A percentile compares a stretch with the other conserved stretches of the same genome.
These are phyloP conservation scores for Monochamus alternatus DNA, from an alignment of 2,888 invertebrate species.

Conservation along the genomic window DNA sequence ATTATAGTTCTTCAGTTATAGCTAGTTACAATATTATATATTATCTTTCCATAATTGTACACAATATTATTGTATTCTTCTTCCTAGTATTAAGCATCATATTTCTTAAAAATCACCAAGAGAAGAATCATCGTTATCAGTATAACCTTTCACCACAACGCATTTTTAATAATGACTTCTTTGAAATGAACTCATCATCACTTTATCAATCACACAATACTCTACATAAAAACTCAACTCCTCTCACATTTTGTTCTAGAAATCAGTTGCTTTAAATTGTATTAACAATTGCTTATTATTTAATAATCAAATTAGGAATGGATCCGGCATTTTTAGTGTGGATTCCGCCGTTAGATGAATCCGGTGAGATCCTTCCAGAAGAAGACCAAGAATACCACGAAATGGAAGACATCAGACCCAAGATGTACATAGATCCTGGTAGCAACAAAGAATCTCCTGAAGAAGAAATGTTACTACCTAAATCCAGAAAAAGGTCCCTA, in stretches of 20 bases:
- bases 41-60: no score
- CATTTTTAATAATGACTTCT: no score
- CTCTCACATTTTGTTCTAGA: background rate
- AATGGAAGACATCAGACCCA: conserved; percentile 66
- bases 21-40: no score
- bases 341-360: conserved; percentile 86
- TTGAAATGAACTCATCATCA: no score
- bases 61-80: no score
- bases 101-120: no score
- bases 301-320: conserved; percentile 76
- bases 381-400: conserved; percentile 73
- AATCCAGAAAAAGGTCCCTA: conserved; percentile 52
- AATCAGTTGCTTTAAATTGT: background rate
- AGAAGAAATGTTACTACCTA: conserved; percentile 73
- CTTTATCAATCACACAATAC: background rate
- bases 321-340: conserved; percentile 91
- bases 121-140: no score
- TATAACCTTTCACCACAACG: no score
- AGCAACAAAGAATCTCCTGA: conserved; percentile 81
- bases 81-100: background rate
- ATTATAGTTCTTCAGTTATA: no score
- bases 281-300: conserved; percentile 10
- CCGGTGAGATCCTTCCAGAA: conserved; percentile 77
- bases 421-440: conserved; percentile 74
- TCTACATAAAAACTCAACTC: background rate